phyloP scores from a whole-genome alignment of 1,140 invertebrate species.

The Eupristina koningsbergeri region DNA sequence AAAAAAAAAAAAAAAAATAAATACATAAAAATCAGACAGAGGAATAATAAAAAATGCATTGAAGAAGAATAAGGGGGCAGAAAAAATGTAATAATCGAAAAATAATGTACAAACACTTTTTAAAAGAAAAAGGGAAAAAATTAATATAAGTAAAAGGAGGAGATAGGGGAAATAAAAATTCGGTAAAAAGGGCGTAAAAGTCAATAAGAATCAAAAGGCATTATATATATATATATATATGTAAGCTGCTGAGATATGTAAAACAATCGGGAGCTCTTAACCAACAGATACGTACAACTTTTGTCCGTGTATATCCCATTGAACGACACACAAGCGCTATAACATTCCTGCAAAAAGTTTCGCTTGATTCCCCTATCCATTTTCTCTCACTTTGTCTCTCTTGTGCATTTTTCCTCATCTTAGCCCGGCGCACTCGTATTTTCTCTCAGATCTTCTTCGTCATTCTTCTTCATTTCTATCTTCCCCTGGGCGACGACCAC shows the following conservation, averaged over 20 bases:
- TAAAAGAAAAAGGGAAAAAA: neutral
- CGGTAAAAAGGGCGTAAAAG: constrained; percentile 49
- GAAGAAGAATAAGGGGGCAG: too few relatives aligned
- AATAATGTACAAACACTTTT: neutral
- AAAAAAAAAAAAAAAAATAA: too few relatives aligned
- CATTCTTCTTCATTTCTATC: neutral
- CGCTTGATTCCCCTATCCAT: too few relatives aligned
- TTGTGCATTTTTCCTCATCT: neutral
- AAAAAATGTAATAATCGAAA: constrained; percentile 43
- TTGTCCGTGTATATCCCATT: constrained; percentile 1
- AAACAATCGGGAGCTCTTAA: constrained; percentile 7
- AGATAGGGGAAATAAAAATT: neutral
- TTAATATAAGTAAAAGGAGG: neutral
- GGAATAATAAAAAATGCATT: too few relatives aligned
- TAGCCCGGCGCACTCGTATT: neutral
- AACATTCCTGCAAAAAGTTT: neutral
- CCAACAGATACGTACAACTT: constrained; percentile 26
- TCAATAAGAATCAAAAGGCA: constrained; percentile 41
- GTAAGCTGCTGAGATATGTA: constrained; percentile 47
- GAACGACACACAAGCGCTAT: neutral
- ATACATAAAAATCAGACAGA: too few relatives aligned
- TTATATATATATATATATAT: too few relatives aligned
- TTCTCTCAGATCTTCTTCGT: neutral
- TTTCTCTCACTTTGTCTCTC: neutral
- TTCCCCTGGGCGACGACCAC: constrained; percentile 31